Evolutionary conservation across 30 jellyfish, hydroid and myxozoan species (phyloP), one percentile per base, ranked within the genome.

Genomic region (Hydractinia echinata): DNA sequence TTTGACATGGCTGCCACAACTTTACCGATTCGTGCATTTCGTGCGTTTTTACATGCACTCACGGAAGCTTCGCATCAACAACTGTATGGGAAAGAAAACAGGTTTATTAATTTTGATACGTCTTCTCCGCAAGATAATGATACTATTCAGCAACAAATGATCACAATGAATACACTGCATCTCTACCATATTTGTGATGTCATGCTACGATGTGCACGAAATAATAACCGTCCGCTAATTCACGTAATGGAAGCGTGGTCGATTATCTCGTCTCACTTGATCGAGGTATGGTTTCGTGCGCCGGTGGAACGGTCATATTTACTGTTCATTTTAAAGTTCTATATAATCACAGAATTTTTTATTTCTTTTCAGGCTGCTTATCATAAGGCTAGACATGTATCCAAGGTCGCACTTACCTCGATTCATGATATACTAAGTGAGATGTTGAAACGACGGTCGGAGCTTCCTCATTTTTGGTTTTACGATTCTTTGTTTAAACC

Each of bases 161-260:
- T 70, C 52, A 54, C 77, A 50, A 80, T 87, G 90, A 87, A 87
- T 78, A 93, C 99, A 7, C 73, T 87, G 68, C 99, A 93, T 81
- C 77, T 93, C 66, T 93, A 93, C 72, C 99, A 93, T 54, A 93
- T 93, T 44, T 93, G 99, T 79, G 99, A 93, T 81, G 96, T 93
- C 84, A 87, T 93, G 96, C 67, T 93, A 66, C 74, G 96, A 56
- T 87, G 99, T 74, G 95, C 96, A 66, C 82, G 99, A 19, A 93
- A 93, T 76, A 78, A 79, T 54, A 79, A 76, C 10, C 61, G 98
- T 18, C 96, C 98, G 20, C 73, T 92, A 30, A 62, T 92, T 16
- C 98, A 92, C 66, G 84, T 92, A 20, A 92, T 92, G 94, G 82
- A 79, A 60, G 98, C 98, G 5, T 92, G 98, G 98, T 76, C 72